These are phyloP conservation scores for Neria commutata DNA, from an alignment of 2,888 invertebrate species.

Conservation along the genomic window DNA sequence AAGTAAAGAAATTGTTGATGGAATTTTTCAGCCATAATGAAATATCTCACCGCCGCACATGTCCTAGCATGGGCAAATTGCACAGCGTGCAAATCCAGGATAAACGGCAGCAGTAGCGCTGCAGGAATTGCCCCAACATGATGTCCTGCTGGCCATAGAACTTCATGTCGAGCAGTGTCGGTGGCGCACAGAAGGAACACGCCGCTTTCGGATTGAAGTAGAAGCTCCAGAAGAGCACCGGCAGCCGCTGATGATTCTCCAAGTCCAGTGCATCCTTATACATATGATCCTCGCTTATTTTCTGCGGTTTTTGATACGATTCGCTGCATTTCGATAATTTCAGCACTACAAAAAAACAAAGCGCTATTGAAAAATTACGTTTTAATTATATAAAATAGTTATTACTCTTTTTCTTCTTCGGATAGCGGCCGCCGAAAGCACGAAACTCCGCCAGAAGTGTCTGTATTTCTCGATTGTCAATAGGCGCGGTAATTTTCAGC, in stretches of 20 bases:
- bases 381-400: background rate
- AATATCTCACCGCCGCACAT: constrained; percentile 71
- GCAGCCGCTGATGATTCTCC: constrained; percentile 82
- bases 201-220: constrained; percentile 58
- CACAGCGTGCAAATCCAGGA: constrained; percentile 83
- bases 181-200: constrained; percentile 60
- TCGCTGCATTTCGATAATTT: constrained; percentile 46
- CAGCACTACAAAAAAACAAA: constrained; percentile 42
- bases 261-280: constrained; percentile 77
- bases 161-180: constrained; percentile 72
- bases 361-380: background rate
- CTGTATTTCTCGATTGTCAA: constrained; percentile 72
- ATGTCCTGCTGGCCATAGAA: constrained; percentile 96
- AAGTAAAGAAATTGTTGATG: background rate
- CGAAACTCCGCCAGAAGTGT: constrained; percentile 83
- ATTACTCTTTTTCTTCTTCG: constrained; percentile 56
- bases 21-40: background rate
- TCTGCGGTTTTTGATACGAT: constrained; percentile 49
- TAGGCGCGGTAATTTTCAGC: constrained; percentile 70
- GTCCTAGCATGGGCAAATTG: constrained; percentile 83
- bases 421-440: constrained; percentile 78
- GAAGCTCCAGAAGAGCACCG: constrained; percentile 85
- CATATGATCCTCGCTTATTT: constrained; percentile 51
- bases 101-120: constrained; percentile 87
- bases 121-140: constrained; percentile 90